Evolutionary conservation across 1,140 invertebrate species (phyloP).

Genomic region (Myzus persicae): DNA sequence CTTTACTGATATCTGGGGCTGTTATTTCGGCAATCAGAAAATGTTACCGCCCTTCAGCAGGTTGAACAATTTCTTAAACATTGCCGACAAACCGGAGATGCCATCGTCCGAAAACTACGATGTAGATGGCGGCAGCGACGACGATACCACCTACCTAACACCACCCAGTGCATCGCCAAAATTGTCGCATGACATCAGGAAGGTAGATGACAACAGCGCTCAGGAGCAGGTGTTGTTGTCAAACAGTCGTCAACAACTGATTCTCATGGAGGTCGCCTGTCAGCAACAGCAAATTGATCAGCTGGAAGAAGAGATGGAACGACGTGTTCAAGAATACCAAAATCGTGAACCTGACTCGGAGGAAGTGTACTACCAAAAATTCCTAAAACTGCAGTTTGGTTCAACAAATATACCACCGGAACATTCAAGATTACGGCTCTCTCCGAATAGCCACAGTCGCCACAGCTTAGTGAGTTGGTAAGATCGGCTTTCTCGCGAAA

Average conservation of each 20-base stretch:
- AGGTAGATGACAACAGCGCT: not conserved
- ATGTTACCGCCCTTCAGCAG: not conserved
- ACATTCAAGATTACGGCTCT: not conserved
- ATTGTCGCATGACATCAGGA: not conserved
- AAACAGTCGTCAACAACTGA: not conserved
- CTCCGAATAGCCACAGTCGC: not conserved
- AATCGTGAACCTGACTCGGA: not conserved
- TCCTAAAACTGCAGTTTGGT: not conserved
- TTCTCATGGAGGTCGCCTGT: not conserved
- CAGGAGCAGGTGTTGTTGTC: not conserved
- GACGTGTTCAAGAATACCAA: not conserved
- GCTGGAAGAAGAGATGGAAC: not conserved
- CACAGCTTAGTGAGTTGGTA: not conserved
- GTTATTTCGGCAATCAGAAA: not conserved
- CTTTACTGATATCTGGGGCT: not conserved
- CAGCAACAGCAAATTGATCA: not conserved
- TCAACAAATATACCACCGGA: not conserved
- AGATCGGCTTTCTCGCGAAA: not conserved
- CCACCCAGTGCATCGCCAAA: not conserved
- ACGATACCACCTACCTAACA: not conserved
- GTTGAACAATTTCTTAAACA: not conserved
- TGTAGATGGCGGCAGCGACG: not conserved
- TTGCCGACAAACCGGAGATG: not conserved
- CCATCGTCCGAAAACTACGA: not conserved
- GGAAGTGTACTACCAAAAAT: not conserved